Evolutionary conservation across 2,113 vertebrate genomes (phyloP), one percentile per base, ranked within the genome.

Genomic region (Todiramphus chloris): DNA sequence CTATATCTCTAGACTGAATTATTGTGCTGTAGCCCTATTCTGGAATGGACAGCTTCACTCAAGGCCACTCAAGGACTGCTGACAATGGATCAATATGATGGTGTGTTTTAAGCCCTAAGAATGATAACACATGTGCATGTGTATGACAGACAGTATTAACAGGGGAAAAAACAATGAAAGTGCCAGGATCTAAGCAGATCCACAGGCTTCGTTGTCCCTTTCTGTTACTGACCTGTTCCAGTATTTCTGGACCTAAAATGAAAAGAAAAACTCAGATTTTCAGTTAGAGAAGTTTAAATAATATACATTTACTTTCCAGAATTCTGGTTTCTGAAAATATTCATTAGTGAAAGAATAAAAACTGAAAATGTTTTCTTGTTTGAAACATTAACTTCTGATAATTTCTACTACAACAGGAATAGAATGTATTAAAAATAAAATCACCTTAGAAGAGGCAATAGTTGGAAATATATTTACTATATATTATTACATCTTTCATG

Each of bases 121-220:
- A 7, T 21, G 6, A 6, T 35, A 33, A 8, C 17, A 35, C 2
- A 23, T 60, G 1, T 33, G 6, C 5, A n/a, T 11, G 5, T 37
- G 20, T 15, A 31, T 17, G 24, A 62, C 10, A 55, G 14, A 41
- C 4, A 35, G 7, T 33, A 14, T 56, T 66, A 74, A 23, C 24
- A 75, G 9, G 35, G 20, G 68, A 37, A 75, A 53, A 85, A 58
- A 2, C 0, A 66, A 10, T 6, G 6, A 21, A 46, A 44, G 2
- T n/a, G 5, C 15, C 13, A 33, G 33, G 16, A 67, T 46, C 13
- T 39, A 67, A 37, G 39, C 8, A 74, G 21, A 73, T 44, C 8
- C 16, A 35, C 4, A 46, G 14, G 9, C 53, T 73, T 77, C 10
- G 50, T 51, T 46, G 41, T 37, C 16, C 10, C 11, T 44, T 69